phyloP scores from a whole-genome alignment of 2,888 invertebrate species.

The Mimumesa dahlbomi region DNA sequence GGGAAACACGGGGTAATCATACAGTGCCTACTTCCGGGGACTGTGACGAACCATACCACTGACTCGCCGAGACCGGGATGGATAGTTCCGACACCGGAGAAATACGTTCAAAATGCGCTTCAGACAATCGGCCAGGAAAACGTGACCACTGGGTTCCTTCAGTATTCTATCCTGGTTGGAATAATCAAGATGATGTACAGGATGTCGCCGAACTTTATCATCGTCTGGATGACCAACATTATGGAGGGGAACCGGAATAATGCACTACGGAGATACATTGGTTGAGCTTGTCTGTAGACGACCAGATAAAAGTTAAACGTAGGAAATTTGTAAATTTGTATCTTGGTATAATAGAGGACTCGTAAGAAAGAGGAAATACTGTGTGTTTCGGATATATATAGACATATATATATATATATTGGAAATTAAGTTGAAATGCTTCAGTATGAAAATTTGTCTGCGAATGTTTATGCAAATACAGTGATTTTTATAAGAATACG shows the following conservation, averaged over 20 bases:
- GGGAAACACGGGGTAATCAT: slow-evolving; percentile 86
- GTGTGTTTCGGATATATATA: no score
- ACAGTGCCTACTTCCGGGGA: slow-evolving; percentile 91
- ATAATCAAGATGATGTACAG: slow-evolving; percentile 74
- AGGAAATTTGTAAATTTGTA: not conserved
- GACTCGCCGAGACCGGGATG: slow-evolving; percentile 84
- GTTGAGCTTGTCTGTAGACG: slow-evolving; percentile 45
- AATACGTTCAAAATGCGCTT: slow-evolving; percentile 87
- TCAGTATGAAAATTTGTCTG: no score
- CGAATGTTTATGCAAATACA: no score
- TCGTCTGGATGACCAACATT: slow-evolving; percentile 61
- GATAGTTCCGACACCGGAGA: slow-evolving; percentile 87
- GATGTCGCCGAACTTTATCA: slow-evolving; percentile 59
- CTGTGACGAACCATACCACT: slow-evolving; percentile 93
- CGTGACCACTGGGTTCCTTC: slow-evolving; percentile 87
- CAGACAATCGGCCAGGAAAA: slow-evolving; percentile 85
- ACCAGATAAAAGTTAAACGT: slow-evolving; percentile 16
- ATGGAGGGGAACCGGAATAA: slow-evolving; percentile 68
- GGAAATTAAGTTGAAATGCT: no score
- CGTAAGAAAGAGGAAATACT: no score
- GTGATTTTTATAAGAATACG: no score
- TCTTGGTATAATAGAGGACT: no score
- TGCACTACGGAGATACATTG: slow-evolving; percentile 66
- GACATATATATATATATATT: no score
- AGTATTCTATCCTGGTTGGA: slow-evolving; percentile 84